These are phyloP conservation scores for Engystomops pustulosus DNA, from an alignment of 2,113 vertebrate species.

Conservation along the genomic window DNA sequence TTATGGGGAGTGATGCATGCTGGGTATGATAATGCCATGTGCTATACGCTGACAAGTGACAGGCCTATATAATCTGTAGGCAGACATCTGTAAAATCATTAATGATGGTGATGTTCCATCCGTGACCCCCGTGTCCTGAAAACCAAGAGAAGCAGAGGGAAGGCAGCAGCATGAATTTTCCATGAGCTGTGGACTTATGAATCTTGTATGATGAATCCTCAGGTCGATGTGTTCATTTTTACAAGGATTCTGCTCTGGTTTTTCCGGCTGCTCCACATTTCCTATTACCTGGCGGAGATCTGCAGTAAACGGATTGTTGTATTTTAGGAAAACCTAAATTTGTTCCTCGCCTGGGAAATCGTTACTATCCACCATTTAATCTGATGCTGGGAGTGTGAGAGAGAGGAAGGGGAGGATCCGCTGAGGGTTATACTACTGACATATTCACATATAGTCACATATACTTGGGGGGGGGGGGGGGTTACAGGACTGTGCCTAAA, in stretches of 20 bases:
- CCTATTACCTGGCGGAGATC: conserved; percentile 15
- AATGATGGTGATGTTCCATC: background rate
- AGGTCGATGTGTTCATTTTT: conserved; percentile 17
- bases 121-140: conserved; percentile 28
- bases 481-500: too few relatives aligned
- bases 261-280: conserved; percentile 37
- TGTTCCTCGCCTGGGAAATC: conserved; percentile 22
- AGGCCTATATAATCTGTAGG: background rate
- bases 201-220: conserved; percentile 54
- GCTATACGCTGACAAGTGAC: background rate
- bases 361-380: conserved; percentile 4
- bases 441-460: background rate
- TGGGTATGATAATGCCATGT: background rate
- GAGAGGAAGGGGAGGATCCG: background rate
- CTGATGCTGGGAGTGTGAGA: background rate
- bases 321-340: conserved; percentile 40
- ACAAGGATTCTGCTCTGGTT: conserved; percentile 39
- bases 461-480: too few relatives aligned
- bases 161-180: conserved; percentile 40
- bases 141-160: background rate
- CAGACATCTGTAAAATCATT: conserved; percentile 1
- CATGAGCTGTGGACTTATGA: conserved; percentile 52
- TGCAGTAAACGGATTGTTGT: conserved; percentile 14
- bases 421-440: background rate
- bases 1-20: too few relatives aligned